Base-by-base conservation (phyloP, 2,888 invertebrate species). In the Matsumyia berberina region DNA sequence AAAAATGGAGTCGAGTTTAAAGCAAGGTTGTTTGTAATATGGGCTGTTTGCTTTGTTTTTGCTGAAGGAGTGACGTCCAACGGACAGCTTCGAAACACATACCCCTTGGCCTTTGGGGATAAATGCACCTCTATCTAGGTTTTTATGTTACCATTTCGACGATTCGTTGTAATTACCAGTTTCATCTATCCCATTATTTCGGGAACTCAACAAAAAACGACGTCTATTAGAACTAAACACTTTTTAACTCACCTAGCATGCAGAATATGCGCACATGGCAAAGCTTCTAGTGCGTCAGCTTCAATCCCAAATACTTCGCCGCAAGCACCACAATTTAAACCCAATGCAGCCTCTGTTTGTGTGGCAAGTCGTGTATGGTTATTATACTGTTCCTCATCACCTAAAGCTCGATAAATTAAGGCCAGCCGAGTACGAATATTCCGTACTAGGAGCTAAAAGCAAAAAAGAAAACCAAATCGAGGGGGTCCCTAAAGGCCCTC, bases 251-350 rank as follows among this genome's bases (percentile, higher is more conserved):
- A 96, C 96, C 96, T 95, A 49, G 96, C 95, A 89, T 97, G 97
- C 57, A 97, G 94, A 87, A 97, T 96, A 90, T 97, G 97, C 2
- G 96, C 95, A 92, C 97, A 97, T 2, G 97, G 96, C 87, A 97
- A 92, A 12, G 96, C 95, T 87, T 97, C 97, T 49, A 97, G 92
- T 12, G 94, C 94, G 88, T 95, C 95, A 0, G 95, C 94, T 87
- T 95, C 94, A 74, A 94, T 91, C 1, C 96, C 96, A 86, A 97
- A 95, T 1, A 95, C 94, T 86, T 96, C 95, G 74, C 96, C 95
- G 90, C 97, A 97, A 5, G 95, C 94, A 1, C 96, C 97, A 89
- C 97, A 97, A 44, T 94, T 94, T 1, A 97, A 93, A 86, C 95
- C 95, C 86, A 97, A 93, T 87, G 94, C 94, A 0, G 93, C 92